Percentiles rank a stretch among this genome's conserved stretches.
Conservation (phyloP, 2,113 vertebrate genomes). For the Halcyon malimbica region DNA sequence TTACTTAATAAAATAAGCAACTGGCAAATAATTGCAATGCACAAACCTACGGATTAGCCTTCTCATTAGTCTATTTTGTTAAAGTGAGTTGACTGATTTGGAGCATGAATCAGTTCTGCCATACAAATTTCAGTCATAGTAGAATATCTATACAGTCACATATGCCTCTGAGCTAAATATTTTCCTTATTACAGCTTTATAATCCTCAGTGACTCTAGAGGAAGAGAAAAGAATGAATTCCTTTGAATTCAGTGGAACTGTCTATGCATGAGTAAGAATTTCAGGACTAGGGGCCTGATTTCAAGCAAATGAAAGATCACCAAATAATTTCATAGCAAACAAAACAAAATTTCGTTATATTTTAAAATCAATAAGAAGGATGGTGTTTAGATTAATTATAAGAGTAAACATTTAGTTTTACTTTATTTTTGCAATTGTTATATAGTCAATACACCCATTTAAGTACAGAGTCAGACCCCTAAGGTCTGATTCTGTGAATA, state of each 20-base stretch:
- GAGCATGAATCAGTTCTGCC: constrained; percentile 36
- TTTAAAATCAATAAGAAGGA: not conserved
- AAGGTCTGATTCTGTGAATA: not conserved
- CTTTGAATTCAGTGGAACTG: not conserved
- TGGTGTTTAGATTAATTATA: not conserved
- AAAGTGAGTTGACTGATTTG: constrained; percentile 33
- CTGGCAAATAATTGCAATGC: constrained; percentile 14
- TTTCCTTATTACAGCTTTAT: constrained; percentile 29
- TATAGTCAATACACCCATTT: not conserved
- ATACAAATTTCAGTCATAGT: not conserved
- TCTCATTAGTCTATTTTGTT: constrained; percentile 44
- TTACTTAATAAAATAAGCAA: constrained; percentile 49
- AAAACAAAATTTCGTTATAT: not conserved
- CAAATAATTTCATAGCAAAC: not conserved
- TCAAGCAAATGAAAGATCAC: not conserved
- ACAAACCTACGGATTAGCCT: constrained; percentile 18
- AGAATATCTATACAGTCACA: not conserved
- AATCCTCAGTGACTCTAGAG: not conserved
- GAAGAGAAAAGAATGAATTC: not conserved
- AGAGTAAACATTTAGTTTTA: not conserved
- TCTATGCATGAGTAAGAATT: not conserved
- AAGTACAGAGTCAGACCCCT: not conserved
- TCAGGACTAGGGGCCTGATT: not conserved
- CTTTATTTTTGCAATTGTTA: not conserved
- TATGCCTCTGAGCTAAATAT: constrained; percentile 31